Evolutionary conservation across 2,113 vertebrate genomes (phyloP).

Genomic region (Hiodon alosoides): DNA sequence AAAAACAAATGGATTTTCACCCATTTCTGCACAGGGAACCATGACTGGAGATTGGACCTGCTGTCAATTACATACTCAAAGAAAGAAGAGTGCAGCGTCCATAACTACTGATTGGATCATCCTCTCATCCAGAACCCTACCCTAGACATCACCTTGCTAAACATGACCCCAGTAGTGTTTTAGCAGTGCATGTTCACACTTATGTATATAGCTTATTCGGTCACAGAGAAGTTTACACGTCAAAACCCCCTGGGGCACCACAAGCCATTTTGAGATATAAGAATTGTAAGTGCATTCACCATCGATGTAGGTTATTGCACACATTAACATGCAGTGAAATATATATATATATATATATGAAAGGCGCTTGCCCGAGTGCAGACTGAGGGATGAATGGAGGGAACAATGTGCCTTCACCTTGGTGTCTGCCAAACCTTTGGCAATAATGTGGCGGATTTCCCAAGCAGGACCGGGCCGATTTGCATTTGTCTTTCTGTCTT

Average conservation of each 20-base stretch:
- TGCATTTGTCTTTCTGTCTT: conserved; percentile 25
- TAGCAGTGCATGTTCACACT: background rate
- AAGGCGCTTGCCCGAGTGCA: too few species aligned
- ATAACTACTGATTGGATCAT: conserved; percentile 16
- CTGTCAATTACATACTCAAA: conserved; percentile 15
- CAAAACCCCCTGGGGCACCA: too few species aligned
- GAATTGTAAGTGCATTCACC: too few species aligned
- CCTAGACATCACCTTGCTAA: conserved; percentile 17
- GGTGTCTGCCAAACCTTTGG: conserved; percentile 9
- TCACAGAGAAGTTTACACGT: background rate
- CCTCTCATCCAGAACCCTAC: conserved; percentile 12
- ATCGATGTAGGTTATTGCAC: too few species aligned
- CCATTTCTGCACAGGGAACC: conserved; percentile 9
- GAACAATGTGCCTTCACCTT: background rate
- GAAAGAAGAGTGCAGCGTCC: conserved; percentile 11
- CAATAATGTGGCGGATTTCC: conserved; percentile 19
- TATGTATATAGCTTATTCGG: background rate
- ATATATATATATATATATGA: too few species aligned
- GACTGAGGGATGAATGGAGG: background rate
- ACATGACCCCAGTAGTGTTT: background rate
- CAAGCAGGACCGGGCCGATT: conserved; percentile 27
- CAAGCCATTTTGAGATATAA: too few species aligned
- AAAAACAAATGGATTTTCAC: conserved; percentile 4
- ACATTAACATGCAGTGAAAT: too few species aligned
- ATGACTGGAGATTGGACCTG: conserved; percentile 19